Conservation (phyloP, 2,797 vertebrate species). For the Hapalemur alaotrensis region DNA sequence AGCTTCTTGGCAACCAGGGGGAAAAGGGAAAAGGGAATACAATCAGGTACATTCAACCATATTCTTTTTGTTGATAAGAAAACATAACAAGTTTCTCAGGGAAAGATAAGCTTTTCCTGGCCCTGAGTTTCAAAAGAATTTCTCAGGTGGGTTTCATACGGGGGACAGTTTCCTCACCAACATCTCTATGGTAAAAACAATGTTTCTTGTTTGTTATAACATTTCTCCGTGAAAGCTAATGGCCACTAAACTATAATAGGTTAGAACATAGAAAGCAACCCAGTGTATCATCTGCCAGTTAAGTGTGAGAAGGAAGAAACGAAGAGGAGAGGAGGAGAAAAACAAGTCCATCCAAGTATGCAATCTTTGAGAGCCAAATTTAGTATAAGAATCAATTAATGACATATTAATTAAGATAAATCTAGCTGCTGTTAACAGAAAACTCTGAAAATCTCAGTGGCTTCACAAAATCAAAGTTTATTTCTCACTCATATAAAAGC, state of each 20-base stretch:
- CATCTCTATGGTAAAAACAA: neutral
- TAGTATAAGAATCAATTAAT: neutral
- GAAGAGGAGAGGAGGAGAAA: neutral
- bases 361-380: neutral
- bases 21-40: conserved; percentile 78
- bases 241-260: neutral
- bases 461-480: neutral
- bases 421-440: conserved; percentile 26
- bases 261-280: neutral
- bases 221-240: neutral
- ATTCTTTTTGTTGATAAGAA: conserved; percentile 70
- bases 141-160: conserved; percentile 50
- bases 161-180: neutral
- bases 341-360: neutral
- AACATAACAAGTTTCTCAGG: conserved; percentile 60
- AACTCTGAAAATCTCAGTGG: neutral
- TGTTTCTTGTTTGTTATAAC: neutral
- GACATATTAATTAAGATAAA: neutral
- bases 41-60: conserved; percentile 48
- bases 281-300: neutral
- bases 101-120: conserved; percentile 64
- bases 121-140: conserved; percentile 36
- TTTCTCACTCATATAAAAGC: conserved; percentile 20
- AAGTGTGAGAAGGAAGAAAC: neutral
- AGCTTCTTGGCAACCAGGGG: conserved; percentile 78